Base-by-base conservation (phyloP, 2,888 invertebrate species). In the Spisula solida region DNA sequence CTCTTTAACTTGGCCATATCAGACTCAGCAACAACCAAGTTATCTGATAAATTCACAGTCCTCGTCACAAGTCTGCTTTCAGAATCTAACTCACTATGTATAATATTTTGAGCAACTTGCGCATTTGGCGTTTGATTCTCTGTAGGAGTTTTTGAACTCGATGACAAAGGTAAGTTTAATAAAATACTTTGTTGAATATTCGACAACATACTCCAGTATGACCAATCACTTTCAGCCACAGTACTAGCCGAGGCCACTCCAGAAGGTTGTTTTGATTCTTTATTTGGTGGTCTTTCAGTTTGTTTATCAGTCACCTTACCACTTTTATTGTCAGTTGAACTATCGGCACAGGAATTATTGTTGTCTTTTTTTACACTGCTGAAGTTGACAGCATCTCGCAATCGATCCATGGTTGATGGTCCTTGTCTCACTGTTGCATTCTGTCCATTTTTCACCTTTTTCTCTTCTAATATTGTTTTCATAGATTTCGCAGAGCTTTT, bases 1-100 rank as follows among this genome's bases (percentile, higher is more conserved):
- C 98, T 97, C 83, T 97, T 97, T 91, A 97, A 96, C 92, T 97
- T 97, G 4, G 98, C 97, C 29, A 97, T 97, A 6, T 86, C 75
- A 12, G 95, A 94, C 41, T 90, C 90, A 0, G 95, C 95, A 34
- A 88, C 88, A 48, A 93, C 93, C 29, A 96, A 81, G 79, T 92
- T 90, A 75, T 90, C 84, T 31, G 95, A 94, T 25, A 96, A 88
- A 41, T 93, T 94, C 48, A 90, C 90, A 41, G 96, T 95, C 47
- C 95, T 25, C 41, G n/a, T 25, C 12, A 66, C n/a, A 25, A 87
- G 55, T n/a, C 29, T 55, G 75, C 81, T 82, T 55, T 87, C 86
- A 18, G 86, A 87, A 47, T 87, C 75, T 41, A 87, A 48, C 55
- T 87, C 86, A 84, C 84, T 84, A 20, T 31, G 84, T 48, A 84